These are phyloP conservation scores for Arvicanthis niloticus DNA, from an alignment of 2,113 vertebrate species.

Conservation along the genomic window DNA sequence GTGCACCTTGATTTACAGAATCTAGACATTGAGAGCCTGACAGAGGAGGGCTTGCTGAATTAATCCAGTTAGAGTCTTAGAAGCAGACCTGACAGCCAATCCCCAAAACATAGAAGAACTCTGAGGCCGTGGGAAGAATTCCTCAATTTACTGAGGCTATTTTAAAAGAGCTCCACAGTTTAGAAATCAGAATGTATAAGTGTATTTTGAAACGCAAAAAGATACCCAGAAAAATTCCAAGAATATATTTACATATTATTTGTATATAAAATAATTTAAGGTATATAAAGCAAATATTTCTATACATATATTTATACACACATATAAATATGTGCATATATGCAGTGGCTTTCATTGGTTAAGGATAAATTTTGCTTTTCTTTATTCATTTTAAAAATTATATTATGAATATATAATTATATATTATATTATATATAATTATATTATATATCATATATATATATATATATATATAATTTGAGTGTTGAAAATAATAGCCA, in stretches of 20 bases:
- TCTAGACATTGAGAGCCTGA: background rate
- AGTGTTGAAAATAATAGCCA: background rate
- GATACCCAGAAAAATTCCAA: conserved; percentile 3
- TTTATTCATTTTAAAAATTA: background rate
- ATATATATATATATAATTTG: background rate
- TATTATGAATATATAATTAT: background rate
- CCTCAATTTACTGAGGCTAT: background rate
- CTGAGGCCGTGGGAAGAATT: background rate
- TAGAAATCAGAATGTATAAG: background rate
- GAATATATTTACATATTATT: background rate
- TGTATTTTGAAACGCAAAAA: conserved; percentile 52
- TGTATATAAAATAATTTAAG: background rate
- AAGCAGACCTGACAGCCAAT: background rate
- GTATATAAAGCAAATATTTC: background rate
- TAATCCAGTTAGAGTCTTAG: conserved; percentile 3
- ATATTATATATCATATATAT: background rate
- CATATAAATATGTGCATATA: background rate
- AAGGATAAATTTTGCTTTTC: conserved; percentile 6
- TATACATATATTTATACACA: background rate
- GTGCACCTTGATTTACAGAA: background rate
- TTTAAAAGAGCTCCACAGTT: background rate
- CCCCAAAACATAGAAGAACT: conserved; percentile 17
- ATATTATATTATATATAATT: background rate
- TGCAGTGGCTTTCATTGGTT: background rate
- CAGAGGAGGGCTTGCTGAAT: background rate